These are phyloP conservation scores for Phasianus colchicus DNA, from an alignment of 2,113 vertebrate genomes.

Conservation along the genomic window DNA sequence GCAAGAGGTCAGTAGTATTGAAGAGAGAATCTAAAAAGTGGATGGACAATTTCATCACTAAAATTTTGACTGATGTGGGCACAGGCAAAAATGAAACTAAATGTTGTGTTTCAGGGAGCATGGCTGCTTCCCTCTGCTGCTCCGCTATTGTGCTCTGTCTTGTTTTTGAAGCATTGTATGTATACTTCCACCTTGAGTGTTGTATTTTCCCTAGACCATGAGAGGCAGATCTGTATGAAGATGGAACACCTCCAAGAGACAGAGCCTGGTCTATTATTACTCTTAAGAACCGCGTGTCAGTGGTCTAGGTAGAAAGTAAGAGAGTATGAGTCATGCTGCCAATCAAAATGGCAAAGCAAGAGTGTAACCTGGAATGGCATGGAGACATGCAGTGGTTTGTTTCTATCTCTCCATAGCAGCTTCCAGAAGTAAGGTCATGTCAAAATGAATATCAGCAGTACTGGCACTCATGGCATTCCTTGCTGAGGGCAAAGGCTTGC, in stretches of 20 bases:
- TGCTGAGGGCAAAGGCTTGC: not conserved
- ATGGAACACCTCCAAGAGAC: not conserved
- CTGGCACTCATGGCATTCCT: not conserved
- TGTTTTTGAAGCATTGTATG: not conserved
- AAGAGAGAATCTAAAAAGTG: not conserved
- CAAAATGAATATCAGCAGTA: accelerated
- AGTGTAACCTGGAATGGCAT: accelerated
- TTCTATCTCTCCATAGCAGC: not conserved
- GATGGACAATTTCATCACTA: not conserved
- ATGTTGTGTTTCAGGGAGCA: not conserved
- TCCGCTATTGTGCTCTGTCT: not conserved
- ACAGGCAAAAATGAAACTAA: not conserved
- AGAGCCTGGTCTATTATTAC: not conserved
- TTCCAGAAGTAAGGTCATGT: not conserved
- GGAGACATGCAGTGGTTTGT: not conserved
- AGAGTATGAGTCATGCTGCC: not conserved
- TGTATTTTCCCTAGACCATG: not conserved
- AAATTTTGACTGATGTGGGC: not conserved
- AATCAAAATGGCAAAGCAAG: not conserved
- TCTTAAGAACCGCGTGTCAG: not conserved
- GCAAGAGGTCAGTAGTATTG: not conserved
- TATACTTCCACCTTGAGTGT: not conserved
- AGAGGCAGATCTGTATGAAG: not conserved
- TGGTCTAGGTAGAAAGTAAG: not conserved
- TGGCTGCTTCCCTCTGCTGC: not conserved